Percentiles rank a stretch among this genome's conserved stretches.
phyloP scores from a whole-genome alignment of 1,140 invertebrate genomes.

The Gonatopus flavifemur region DNA sequence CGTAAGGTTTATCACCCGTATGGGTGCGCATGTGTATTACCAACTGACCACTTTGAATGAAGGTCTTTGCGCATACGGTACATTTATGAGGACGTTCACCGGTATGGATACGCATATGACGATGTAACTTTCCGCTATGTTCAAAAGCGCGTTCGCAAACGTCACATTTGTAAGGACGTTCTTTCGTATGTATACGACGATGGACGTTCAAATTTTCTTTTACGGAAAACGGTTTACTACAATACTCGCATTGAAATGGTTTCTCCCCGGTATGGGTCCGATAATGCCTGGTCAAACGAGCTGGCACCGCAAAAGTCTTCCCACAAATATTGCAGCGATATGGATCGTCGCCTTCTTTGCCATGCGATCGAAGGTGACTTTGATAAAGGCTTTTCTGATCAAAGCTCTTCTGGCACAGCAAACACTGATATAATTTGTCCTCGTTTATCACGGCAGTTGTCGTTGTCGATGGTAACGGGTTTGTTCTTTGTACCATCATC shows the following conservation, averaged over 20 bases:
- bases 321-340: conserved; percentile 89
- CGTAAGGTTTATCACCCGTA: conserved; percentile 89
- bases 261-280: conserved; percentile 86
- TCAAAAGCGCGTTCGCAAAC: conserved; percentile 90
- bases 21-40: conserved; percentile 85
- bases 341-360: conserved; percentile 70
- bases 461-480: not conserved
- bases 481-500: no score
- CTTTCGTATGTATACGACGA: conserved; percentile 88
- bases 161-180: conserved; percentile 81
- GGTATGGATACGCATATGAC: conserved; percentile 91
- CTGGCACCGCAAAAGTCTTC: conserved; percentile 89
- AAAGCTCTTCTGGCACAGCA: conserved; percentile 64
- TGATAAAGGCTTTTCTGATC: conserved; percentile 64
- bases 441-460: not conserved
- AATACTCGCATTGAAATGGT: conserved; percentile 88
- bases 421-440: conserved; percentile 55
- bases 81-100: conserved; percentile 93
- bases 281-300: conserved; percentile 88
- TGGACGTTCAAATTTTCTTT: conserved; percentile 92
- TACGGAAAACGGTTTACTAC: conserved; percentile 88
- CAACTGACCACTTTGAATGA: conserved; percentile 85
- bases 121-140: conserved; percentile 87
- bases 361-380: conserved; percentile 62
- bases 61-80: conserved; percentile 87